Percentiles rank a stretch among this genome's conserved stretches.
phyloP scores from a whole-genome alignment of 2,113 vertebrate species.

The Madoqua kirkii region DNA sequence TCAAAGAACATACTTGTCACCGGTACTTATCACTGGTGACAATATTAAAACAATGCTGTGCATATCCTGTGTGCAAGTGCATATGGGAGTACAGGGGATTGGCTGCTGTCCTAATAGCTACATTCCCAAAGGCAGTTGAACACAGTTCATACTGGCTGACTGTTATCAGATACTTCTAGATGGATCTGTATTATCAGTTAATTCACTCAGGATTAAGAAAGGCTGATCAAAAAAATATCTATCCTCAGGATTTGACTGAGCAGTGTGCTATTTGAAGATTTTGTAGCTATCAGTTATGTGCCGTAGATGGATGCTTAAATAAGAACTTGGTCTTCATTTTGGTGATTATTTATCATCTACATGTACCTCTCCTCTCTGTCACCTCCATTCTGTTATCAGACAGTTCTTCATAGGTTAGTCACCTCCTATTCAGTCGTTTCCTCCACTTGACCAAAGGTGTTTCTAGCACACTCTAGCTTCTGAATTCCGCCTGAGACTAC shows the following conservation, averaged over 20 bases:
- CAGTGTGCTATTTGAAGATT: not conserved
- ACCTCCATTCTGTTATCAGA: not conserved
- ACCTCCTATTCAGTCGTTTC: not conserved
- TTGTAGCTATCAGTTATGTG: not conserved
- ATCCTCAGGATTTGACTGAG: not conserved
- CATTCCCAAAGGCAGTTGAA: not conserved
- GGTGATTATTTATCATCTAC: not conserved
- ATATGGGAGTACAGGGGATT: accelerated
- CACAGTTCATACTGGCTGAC: not conserved
- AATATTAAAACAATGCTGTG: not conserved
- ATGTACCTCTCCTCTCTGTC: not conserved
- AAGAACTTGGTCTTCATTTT: not conserved
- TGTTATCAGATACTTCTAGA: not conserved
- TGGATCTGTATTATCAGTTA: conserved; percentile 4
- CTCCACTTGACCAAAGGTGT: not conserved
- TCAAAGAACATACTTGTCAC: no score
- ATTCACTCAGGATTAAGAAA: conserved; percentile 9
- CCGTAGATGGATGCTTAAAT: not conserved
- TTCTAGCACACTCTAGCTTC: not conserved
- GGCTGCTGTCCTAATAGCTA: not conserved
- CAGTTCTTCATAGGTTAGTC: not conserved
- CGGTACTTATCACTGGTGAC: not conserved
- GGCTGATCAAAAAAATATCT: not conserved
- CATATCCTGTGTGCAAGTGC: not conserved
- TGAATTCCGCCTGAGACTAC: not conserved